phyloP scores from a whole-genome alignment of 2,113 vertebrate genomes.

The Siniperca knerii region DNA sequence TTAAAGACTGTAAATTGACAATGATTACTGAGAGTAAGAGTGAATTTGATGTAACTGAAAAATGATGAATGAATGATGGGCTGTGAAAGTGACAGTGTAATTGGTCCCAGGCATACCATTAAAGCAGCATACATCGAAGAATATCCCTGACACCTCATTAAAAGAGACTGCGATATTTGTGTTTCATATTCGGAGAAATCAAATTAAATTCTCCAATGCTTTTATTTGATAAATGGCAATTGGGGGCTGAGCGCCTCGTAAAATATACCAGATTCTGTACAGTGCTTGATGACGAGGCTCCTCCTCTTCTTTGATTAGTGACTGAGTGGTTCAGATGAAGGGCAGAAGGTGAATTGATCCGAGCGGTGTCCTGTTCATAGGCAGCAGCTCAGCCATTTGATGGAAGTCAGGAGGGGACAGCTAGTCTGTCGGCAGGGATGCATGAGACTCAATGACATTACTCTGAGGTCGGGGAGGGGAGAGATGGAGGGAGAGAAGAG shows the following conservation, averaged over 20 bases:
- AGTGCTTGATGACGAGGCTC: slow-evolving; percentile 30
- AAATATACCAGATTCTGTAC: slow-evolving; percentile 16
- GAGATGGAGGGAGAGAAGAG: slow-evolving; percentile 2
- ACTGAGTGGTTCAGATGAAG: slow-evolving; percentile 68
- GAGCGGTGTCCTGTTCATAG: slow-evolving; percentile 63
- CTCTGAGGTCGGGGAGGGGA: slow-evolving; percentile 41
- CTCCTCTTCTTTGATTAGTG: slow-evolving; percentile 70
- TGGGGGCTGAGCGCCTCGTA: background rate
- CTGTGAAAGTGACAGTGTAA: slow-evolving; percentile 65
- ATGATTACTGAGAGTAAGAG: slow-evolving; percentile 25
- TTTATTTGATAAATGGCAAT: slow-evolving; percentile 60
- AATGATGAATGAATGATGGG: slow-evolving; percentile 69
- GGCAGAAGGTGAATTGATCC: slow-evolving; percentile 79
- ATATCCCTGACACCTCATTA: slow-evolving; percentile 62
- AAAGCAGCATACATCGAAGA: slow-evolving; percentile 55
- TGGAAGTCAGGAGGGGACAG: slow-evolving; percentile 63
- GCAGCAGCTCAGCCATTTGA: slow-evolving; percentile 54
- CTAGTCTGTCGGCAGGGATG: slow-evolving; percentile 31
- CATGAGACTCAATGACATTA: slow-evolving; percentile 57
- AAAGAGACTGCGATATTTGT: slow-evolving; percentile 59
- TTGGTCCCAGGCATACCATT: slow-evolving; percentile 65
- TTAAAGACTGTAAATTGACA: slow-evolving; percentile 28
- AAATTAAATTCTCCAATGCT: slow-evolving; percentile 53
- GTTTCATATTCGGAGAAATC: slow-evolving; percentile 55
- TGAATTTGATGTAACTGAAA: slow-evolving; percentile 52